Percentiles rank a stretch among this genome's conserved stretches.
phyloP scores from a whole-genome alignment of 2,888 invertebrate genomes.

The Chromoteleia sp. region DNA sequence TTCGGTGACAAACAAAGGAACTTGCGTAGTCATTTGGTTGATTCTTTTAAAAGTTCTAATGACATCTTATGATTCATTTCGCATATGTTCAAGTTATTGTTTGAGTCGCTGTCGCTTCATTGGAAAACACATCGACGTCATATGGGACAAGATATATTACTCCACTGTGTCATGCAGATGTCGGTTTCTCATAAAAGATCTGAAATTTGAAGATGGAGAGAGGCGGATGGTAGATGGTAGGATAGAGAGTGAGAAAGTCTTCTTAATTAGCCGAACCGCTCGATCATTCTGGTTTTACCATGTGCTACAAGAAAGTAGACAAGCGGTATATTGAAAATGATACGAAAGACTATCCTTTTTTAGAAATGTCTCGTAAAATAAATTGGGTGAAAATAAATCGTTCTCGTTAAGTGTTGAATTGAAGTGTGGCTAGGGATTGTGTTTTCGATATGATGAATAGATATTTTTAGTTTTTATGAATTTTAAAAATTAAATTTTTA shows the following conservation, averaged over 20 bases:
- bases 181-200: constrained; percentile 69
- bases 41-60: constrained; percentile 46
- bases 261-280: constrained; percentile 71
- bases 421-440: constrained; percentile 22
- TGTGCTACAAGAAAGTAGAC: constrained; percentile 68
- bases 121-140: constrained; percentile 70
- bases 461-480: too few species aligned
- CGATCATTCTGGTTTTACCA: constrained; percentile 70
- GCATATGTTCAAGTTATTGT: constrained; percentile 72
- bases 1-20: constrained; percentile 38
- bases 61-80: constrained; percentile 62
- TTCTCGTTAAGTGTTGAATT: constrained; percentile 52
- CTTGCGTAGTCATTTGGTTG: constrained; percentile 50
- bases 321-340: constrained; percentile 64
- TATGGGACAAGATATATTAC: constrained; percentile 67
- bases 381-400: constrained; percentile 68
- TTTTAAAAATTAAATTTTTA: too few species aligned
- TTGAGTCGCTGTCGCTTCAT: constrained; percentile 62
- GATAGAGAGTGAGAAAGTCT: constrained; percentile 37
- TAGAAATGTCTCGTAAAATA: constrained; percentile 59
- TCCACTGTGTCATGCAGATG: constrained; percentile 69
- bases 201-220: constrained; percentile 56
- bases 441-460: neutral
- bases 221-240: constrained; percentile 16
- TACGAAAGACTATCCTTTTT: constrained; percentile 52